Base-by-base conservation (phyloP, 2,888 invertebrate genomes). In the Tetropium fuscum region DNA sequence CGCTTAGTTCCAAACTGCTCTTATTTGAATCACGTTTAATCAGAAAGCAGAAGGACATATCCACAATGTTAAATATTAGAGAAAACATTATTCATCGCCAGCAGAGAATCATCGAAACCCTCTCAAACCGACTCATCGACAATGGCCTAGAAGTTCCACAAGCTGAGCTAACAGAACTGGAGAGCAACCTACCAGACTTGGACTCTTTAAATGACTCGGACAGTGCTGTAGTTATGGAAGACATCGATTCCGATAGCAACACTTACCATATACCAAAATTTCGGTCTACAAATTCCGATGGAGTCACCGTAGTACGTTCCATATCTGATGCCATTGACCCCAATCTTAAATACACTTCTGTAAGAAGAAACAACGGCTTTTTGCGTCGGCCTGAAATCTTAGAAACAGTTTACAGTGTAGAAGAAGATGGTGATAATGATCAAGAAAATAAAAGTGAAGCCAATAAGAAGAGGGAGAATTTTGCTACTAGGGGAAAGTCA, bases 161-260 rank as follows among this genome's bases (percentile, higher is more conserved):
- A 72, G 85, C 85, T 48, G 90, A 90, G 72, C 86, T 88, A 47
- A 85, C 87, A 67, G 89, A 89, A 62, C 84, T 87, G 79, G 87
- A 87, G 58, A 83, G 85, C n/a, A 88, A 88, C 68, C 84, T 88
- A 18, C 84, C 88, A 0, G 92, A 92, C 77, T 87, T 93, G 70
- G 94, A 94, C 77, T 93, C 92, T 1, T 84, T 93, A n/a, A 94
- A 94, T 69, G 94, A 94, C 80, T 93, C 93, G 47, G 94, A 94
- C 77, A 93, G 93, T 53, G 94, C 94, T 25, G 93, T 94, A 48
- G 93, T 94, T 5, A 88, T 94, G 84, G 94, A 94, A 81, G 92
- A 92, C 68, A 86, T 89, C 1, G 90, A 91, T 71, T 89, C 87
- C 0, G 90, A 90, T 71, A 86, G 86, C 70, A 85, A 86, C 76